Evolutionary conservation across 2,888 invertebrate genomes (phyloP), one percentile per base, ranked within the genome.

Genomic region (Drosophila stalkeri): DNA sequence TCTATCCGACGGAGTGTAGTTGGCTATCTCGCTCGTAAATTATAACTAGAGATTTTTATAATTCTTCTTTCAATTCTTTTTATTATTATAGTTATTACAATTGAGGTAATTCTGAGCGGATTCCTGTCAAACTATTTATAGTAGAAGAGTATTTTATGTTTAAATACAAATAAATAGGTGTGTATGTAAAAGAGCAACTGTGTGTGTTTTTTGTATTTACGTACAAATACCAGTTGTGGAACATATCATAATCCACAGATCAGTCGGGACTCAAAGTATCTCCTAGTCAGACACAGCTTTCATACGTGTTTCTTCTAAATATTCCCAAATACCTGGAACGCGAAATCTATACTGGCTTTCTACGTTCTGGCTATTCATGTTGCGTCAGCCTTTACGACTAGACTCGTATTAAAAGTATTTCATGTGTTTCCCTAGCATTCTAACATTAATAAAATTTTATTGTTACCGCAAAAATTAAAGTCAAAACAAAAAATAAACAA

Each of bases 401-500:
- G 51, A 12, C 20, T 14, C 23, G 39, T 46, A 23, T 64, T 41
- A 16, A n/a, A 54, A 46, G n/a, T n/a, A 27, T 27, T 27, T 27
- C 6, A 6, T 6, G 1, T 27, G 27, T 3, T 27, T 6, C 27
- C 27, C 27, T 27, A 27, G 44, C 35, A 59, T 49, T 27, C 35
- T 41, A 46, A 56, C 37, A 61, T 46, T 51, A 59, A 72, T 62
- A 39, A 57, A 68, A 76, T 67, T 68, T 43, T 23, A 37, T 55
- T 59, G 41, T 7, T 16, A 52, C 73, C 73, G 65, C 69, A 76
- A 62, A 64, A 59, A 65, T 69, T 62, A 64, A 56, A 43, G 44
- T n/a, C 23, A 11, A 33, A 56, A 9, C 43, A 56, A 31, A 67
- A n/a, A n/a, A n/a, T n/a, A n/a, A n/a, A n/a, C n/a, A n/a, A n/a